phyloP scores from a whole-genome alignment of 2,888 invertebrate species.

The Anthrax anthrax region DNA sequence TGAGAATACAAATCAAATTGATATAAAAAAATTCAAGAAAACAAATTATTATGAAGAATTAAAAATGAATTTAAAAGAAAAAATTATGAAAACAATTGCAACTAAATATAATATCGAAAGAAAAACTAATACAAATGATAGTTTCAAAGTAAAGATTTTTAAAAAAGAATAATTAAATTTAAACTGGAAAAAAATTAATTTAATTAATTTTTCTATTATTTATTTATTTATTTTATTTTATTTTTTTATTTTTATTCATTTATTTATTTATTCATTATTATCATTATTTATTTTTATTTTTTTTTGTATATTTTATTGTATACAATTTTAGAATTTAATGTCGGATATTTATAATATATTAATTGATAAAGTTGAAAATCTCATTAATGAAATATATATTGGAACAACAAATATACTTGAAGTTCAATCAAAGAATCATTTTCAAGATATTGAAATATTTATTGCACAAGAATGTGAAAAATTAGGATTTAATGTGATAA shows the following conservation, averaged over 20 bases:
- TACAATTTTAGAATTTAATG: constrained; percentile 3
- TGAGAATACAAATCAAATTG: background rate
- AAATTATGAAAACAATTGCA: constrained; percentile 4
- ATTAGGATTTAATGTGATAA: background rate
- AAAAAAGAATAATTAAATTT: background rate
- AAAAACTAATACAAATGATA: constrained; percentile 1
- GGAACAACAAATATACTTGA: background rate
- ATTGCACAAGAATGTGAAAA: constrained; percentile 4
- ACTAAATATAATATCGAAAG: constrained; percentile 3
- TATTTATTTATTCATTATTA: background rate
- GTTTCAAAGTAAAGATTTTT: constrained; percentile 6
- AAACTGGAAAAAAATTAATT: too few species aligned
- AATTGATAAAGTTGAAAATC: background rate
- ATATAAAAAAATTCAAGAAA: background rate
- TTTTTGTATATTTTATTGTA: too few species aligned
- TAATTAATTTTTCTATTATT: too few species aligned
- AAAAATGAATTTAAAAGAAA: constrained; percentile 5
- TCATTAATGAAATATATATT: constrained; percentile 4
- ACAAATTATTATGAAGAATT: constrained; percentile 1
- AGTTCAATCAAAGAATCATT: background rate
- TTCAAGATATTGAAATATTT: constrained; percentile 1
- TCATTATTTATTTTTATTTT: too few species aligned
- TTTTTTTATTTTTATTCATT: background rate
- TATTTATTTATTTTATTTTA: too few species aligned
- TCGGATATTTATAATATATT: constrained; percentile 5